Base-by-base conservation (phyloP, 2,797 vertebrate species). In the Rhinatrema bivittatum region DNA sequence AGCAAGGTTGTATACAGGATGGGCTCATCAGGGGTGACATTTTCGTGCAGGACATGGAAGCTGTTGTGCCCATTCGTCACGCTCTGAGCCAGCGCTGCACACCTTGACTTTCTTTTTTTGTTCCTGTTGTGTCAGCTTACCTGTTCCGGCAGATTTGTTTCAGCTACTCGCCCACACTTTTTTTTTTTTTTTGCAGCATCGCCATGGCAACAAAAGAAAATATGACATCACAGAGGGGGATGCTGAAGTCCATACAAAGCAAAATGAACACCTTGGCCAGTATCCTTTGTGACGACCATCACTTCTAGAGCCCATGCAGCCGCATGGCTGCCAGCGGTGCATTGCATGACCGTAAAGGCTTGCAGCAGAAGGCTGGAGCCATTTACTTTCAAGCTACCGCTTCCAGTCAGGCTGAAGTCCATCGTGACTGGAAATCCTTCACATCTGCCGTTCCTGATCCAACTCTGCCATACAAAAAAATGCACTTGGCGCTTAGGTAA, bases 141-240 rank as follows among this genome's bases (percentile, higher is more conserved):
- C n/a, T n/a, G n/a, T n/a, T n/a, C n/a, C n/a, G 47, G 7, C 10
- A 32, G 41, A 22, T 52, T 24, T 13, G 10, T 12, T 20, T 29
- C 24, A 15, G 16, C 8, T 32, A 19, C 24, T n/a, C n/a, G 22
- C 21, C 19, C 32, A 22, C 16, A 37, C 29, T 31, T 16, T 35
- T 62, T 47, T 51, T 46, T 15, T 9, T 15, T 36, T 43, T 51
- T 60, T 56, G 42, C 72, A 99, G 95, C 69, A 98, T 99, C 66
- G 94, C 96, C 62, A 98, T 98, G 96, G 91, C 93, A 52, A 98
- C 96, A 53, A 98, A 98, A 87, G 95, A 99, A 86, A 99, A 98
- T 72, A 93, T 98, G 91, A 95, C 96, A 54, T 98, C 91, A 4
- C 96, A 99, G 58, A 85, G 94, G 60, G 91, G 94, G 42, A 41